Conservation (phyloP, 2,797 vertebrate species). For the Coregonus suidteri region DNA sequence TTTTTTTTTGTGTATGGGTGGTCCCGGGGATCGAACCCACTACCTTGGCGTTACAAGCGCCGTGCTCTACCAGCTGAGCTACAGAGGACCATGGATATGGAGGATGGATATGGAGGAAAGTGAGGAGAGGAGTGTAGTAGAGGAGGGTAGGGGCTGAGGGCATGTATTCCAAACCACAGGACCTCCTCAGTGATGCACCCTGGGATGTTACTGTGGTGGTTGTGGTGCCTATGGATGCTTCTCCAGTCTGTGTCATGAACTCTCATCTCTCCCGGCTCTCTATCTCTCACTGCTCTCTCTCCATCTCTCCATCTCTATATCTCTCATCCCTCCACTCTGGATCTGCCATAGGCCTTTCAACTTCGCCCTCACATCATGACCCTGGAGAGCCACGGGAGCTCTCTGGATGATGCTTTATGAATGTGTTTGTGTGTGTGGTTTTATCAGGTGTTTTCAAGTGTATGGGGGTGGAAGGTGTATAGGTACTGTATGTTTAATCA, state of each 20-base stretch:
- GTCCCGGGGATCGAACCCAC: too few species aligned
- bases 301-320: constrained; percentile 1
- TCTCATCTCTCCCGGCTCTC: neutral
- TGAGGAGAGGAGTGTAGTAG: neutral
- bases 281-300: neutral
- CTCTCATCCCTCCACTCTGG: constrained; percentile 35
- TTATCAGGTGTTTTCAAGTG: neutral
- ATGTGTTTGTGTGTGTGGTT: constrained; percentile 41
- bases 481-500: constrained; percentile 40
- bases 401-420: neutral
- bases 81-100: too few species aligned
- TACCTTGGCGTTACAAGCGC: too few species aligned
- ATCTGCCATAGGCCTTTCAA: constrained; percentile 45
- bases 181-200: neutral
- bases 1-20: too few species aligned
- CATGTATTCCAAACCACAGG: neutral
- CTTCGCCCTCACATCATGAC: constrained; percentile 48
- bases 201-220: too few species aligned
- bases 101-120: neutral
- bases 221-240: neutral
- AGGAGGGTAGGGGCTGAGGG: neutral
- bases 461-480: neutral
- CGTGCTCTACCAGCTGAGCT: too few species aligned
- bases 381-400: constrained; percentile 53
- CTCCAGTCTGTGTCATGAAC: neutral